Conservation (phyloP, 2,113 vertebrate species). For the Heterochromis multidens region DNA sequence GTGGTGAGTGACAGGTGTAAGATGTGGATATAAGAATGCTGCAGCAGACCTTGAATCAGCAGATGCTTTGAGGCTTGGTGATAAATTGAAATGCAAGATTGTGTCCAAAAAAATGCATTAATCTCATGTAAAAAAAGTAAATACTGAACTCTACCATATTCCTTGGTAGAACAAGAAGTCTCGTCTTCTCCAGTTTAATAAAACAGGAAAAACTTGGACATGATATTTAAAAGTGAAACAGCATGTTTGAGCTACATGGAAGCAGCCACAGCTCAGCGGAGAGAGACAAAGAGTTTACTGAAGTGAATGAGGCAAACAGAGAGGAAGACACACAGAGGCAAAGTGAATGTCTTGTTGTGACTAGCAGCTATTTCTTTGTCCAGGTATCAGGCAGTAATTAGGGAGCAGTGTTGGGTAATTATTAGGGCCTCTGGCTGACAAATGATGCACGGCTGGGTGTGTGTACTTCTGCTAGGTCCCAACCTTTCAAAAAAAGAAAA, state of each 20-base stretch:
- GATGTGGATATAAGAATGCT: too few species aligned
- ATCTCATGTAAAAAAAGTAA: too few species aligned
- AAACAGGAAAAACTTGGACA: background rate
- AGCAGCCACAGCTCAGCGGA: background rate
- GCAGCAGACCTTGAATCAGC: too few species aligned
- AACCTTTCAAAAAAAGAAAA: background rate
- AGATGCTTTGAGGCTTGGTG: too few species aligned
- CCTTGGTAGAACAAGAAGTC: background rate
- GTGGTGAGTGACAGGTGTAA: too few species aligned
- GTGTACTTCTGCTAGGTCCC: background rate
- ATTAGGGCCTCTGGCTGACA: conserved; percentile 26
- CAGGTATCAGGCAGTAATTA: conserved; percentile 46
- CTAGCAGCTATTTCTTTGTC: conserved; percentile 22
- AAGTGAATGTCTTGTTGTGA: background rate
- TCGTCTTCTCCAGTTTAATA: background rate
- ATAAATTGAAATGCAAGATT: too few species aligned
- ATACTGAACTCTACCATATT: too few species aligned
- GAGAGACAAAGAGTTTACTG: background rate
- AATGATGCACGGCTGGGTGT: background rate
- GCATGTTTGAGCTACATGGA: background rate
- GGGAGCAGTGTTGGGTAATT: conserved; percentile 42
- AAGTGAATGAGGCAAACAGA: background rate
- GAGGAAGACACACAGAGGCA: background rate
- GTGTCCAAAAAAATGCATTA: too few species aligned
- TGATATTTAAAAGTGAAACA: background rate